Evolutionary conservation across 2,797 vertebrate genomes (phyloP), one percentile per base, ranked within the genome.

Genomic region (Semotilus atromaculatus): DNA sequence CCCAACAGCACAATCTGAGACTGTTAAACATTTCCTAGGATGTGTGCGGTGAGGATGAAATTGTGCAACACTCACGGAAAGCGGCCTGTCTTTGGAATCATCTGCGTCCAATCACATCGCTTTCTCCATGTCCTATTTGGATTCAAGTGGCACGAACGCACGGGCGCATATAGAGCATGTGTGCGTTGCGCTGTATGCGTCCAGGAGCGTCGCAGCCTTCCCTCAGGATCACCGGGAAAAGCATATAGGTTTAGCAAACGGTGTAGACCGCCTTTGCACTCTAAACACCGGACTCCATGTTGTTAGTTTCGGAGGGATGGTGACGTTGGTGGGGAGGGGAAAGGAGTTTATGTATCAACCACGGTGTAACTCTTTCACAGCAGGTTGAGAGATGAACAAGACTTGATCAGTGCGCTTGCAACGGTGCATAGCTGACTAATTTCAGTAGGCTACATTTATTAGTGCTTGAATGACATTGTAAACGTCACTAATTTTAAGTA

Each of bases 221-320:
- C 76, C 75, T 83, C 84, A 60, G 81, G 85, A 75, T 84, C 86
- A 76, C 78, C 80, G 82, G 86, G 82, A 86, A 87, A 87, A 87
- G 83, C 85, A 77, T 80, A 67, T 72, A 83, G 43, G 77, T 83
- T 86, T 80, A 86, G 62, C 55, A 5, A 76, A 40, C 74, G 76
- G 26, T 26, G 74, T 19, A 82, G 80, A 76, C 74, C 85, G 86
- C 90, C 89, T 89, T 91, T 90, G 92, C 91, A 67, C 90, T 92
- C 91, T 92, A 92, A 92, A 81, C 91, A 26, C 86, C 89, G 86
- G 95, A 94, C 94, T 96, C 95, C 95, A 95, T 95, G 93, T 94
- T 95, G 92, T 90, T 91, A 88, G 90, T 92, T 93, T 93, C 84
- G 90, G 89, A 90, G 93, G 92, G 93, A 93, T 87, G 94, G 95